Evolutionary conservation across 2,797 vertebrate genomes (phyloP).

Genomic region (Neosilurus hyrtlii): DNA sequence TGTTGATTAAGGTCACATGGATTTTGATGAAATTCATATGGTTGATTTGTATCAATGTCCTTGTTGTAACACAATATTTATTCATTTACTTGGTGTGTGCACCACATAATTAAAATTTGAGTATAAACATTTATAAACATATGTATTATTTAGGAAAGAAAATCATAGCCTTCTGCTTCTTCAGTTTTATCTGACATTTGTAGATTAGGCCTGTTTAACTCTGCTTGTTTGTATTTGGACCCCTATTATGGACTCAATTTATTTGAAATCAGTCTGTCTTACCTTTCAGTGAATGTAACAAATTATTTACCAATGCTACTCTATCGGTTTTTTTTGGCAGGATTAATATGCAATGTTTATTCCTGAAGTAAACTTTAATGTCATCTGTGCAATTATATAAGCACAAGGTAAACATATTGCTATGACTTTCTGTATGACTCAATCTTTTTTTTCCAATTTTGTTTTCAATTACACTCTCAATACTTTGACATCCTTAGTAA

Average conservation of each 20-base stretch:
- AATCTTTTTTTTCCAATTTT: too few relatives aligned
- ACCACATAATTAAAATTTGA: too few relatives aligned
- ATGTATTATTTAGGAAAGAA: too few relatives aligned
- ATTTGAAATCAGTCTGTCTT: neutral
- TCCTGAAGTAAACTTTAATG: neutral
- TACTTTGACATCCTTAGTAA: neutral
- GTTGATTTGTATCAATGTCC: too few relatives aligned
- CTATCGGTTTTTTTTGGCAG: neutral
- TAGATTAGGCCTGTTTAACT: neutral
- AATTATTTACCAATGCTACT: neutral
- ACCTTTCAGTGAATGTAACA: neutral
- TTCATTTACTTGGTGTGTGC: too few relatives aligned
- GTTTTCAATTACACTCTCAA: neutral
- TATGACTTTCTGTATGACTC: too few relatives aligned
- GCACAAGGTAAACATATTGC: neutral
- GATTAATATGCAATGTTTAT: conserved; percentile 5
- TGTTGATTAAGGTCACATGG: too few relatives aligned
- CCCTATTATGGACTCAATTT: neutral
- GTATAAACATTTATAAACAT: too few relatives aligned
- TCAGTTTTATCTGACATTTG: neutral
- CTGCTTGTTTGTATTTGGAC: neutral
- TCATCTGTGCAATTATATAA: neutral
- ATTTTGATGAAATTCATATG: too few relatives aligned
- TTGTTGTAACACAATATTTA: too few relatives aligned
- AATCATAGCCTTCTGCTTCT: neutral